Base-by-base conservation (phyloP, 1,140 invertebrate species). In the Pseudoatta argentina region DNA sequence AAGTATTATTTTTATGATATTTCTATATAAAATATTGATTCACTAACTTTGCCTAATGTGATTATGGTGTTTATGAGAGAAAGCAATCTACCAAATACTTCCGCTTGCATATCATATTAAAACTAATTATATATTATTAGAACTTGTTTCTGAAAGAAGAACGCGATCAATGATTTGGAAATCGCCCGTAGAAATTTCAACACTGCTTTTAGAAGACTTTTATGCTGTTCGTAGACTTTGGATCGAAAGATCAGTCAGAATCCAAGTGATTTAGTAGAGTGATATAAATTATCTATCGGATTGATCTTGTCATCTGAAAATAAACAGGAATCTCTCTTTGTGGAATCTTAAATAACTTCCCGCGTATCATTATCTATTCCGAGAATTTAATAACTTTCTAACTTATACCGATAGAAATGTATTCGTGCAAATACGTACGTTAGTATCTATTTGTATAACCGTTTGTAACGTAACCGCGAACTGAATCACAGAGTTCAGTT, bases 311-410 rank as follows among this genome's bases (percentile, higher is more conserved):
- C 66, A 86, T 48, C 55, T 61, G 73, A 27, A 88, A 90, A 18
- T 61, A 1, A 44, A 92, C 86, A 88, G 87, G 82, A 88, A 79
- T 16, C 78, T 71, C 69, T 48, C 81, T 91, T 87, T 81, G 88
- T 69, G 83, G 57, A 71, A 48, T 48, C 21, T 69, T 69, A 39
- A 90, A 83, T 81, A 63, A 88, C 61, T 88, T 76, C 53, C n/a
- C 66, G 24, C 18, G 44, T 66, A 89, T 89, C 59, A 39, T 71
- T 48, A 51, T 67, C 79, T 55, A 21, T 6, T 78, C 6, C 39
- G 12, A 64, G 21, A 51, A 66, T 78, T 18, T 3, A 66, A n/a
- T 21, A 24, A 21, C 24, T 76, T 76, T 24, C 21, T 16, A 44
- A 63, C 4, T 44, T 44, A 63, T 27, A 18, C 2, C 55, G 14